A percentile compares a stretch with the other conserved stretches of the same genome.
These are phyloP conservation scores for Anorthoa munda DNA, from an alignment of 2,888 invertebrate species.

Conservation along the genomic window DNA sequence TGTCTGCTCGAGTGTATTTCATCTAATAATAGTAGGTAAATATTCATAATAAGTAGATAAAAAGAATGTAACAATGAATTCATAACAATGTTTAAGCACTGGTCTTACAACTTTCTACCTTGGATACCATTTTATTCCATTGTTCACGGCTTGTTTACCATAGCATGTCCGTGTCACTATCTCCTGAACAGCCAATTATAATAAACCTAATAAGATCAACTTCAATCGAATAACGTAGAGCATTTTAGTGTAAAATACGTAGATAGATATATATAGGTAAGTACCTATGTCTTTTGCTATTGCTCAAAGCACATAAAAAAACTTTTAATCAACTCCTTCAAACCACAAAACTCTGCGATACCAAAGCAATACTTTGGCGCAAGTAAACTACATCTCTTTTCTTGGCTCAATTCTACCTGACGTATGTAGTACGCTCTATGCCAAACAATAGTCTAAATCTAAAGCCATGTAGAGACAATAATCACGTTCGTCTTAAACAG, in stretches of 20 bases:
- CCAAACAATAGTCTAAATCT: slow-evolving; percentile 6
- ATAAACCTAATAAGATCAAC: not conserved
- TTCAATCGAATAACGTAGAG: not conserved
- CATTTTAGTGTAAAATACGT: not conserved
- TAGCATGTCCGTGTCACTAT: slow-evolving; percentile 13
- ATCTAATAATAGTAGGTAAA: slow-evolving; percentile 30
- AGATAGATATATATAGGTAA: too few relatives aligned
- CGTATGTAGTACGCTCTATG: not conserved
- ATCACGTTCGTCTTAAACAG: slow-evolving; percentile 35
- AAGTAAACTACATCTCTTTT: not conserved
- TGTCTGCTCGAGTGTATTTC: slow-evolving; percentile 15
- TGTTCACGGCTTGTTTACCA: slow-evolving; percentile 58
- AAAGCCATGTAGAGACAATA: slow-evolving; percentile 24
- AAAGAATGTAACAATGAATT: slow-evolving; percentile 57
- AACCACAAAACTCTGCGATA: too few relatives aligned
- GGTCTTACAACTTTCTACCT: slow-evolving; percentile 58
- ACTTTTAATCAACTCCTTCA: not conserved
- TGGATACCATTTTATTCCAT: slow-evolving; percentile 51
- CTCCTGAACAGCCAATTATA: not conserved
- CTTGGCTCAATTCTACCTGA: not conserved
- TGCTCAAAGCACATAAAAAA: slow-evolving; percentile 20
- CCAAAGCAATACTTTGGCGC: not conserved
- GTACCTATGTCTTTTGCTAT: not conserved
- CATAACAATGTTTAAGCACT: slow-evolving; percentile 47
- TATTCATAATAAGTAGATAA: slow-evolving; percentile 55